Base-by-base conservation (phyloP, 2,113 vertebrate species). In the Gallinago paraguaiae region DNA sequence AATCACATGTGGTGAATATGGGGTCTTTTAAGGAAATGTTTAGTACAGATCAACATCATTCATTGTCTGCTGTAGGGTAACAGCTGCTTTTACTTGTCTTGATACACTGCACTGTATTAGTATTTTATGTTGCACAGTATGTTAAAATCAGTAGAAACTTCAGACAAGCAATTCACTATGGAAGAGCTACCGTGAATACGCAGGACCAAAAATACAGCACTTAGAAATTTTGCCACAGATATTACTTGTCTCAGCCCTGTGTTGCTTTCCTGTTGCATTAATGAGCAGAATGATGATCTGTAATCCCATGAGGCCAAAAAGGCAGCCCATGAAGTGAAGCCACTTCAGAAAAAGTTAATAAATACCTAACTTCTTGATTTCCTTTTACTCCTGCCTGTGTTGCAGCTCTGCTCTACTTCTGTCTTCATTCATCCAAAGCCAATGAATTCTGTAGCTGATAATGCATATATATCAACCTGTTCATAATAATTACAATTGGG, bases 401-500 rank as follows among this genome's bases (percentile, higher is more conserved):
- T 88, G 54, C 78, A 70, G 31, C 79, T 67, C 56, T 60, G 37
- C 41, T 87, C 16, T 85, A 56, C 23, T 93, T 89, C 65, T 91
- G n/a, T 88, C 75, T 94, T 95, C 71, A 78, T 80, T 94, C 93
- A 88, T 95, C 85, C 90, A 92, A 89, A 96, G 54, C 63, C 54
- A 70, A 46, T 88, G 82, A 91, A 91, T 80, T 88, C 74, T 85
- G 70, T 85, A 84, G 78, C 59, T 95, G 71, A 74, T 96, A 96
- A 92, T 81, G 75, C 18, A n/a, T 90, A 63, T 90, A 51, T 91
- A 93, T 92, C 82, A 96, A 80, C 85, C 76, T 92, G 82, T 90
- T 95, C 79, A 59, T 96, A 91, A 65, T 95, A 95, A 95, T 97
- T 94, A 74, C 92, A 78, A 67, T 28, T 95, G 93, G 76, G 92